Evolutionary conservation across 2,113 vertebrate species (phyloP), one percentile per base, ranked within the genome.

Genomic region (Amblyopsis rosae): DNA sequence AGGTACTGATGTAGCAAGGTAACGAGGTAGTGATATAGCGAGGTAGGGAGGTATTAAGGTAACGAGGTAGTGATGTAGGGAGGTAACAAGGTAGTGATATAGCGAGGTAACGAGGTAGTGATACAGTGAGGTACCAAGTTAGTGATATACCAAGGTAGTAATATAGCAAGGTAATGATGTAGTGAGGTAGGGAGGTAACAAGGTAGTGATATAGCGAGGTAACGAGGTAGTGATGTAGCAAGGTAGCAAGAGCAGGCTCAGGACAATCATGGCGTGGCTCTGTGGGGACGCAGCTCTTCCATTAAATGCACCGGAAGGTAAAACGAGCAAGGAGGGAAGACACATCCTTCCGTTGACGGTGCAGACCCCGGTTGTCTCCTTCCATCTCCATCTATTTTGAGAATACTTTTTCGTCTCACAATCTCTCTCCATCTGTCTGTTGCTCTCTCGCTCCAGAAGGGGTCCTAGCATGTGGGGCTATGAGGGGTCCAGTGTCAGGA

Each of bases 211-310:
- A 1, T 8, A 5, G 5, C 5, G 35, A 41, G 6, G 35, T 8
- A 41, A 8, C 35, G 35, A 41, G 35, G 35, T 7, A 26, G 5
- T 41, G 5, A 41, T 41, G 35, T 26, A 19, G 35, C 35, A 4
- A 6, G 4, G 4, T 7, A 41, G 35, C 35, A 41, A 41, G 10
- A 46, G 12, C 62, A n/a, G 62, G n/a, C 64, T 32, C 26, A 26
- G 62, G 65, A 73, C 82, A 86, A 86, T 71, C 75, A 70, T 46
- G 70, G 67, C 79, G 49, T 54, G 32, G 64, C 75, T 71, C 75
- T 56, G 65, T 56, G 65, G 79, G 82, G 80, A 50, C 26, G 54
- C 58, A 84, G 62, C 70, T 77, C 70, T 62, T 17, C 51, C 16
- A 50, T 61, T 66, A 79, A 86, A 78, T 64, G 32, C 66, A 81